phyloP scores from a whole-genome alignment of 2,797 vertebrate genomes.

The Myotis vivesi region DNA sequence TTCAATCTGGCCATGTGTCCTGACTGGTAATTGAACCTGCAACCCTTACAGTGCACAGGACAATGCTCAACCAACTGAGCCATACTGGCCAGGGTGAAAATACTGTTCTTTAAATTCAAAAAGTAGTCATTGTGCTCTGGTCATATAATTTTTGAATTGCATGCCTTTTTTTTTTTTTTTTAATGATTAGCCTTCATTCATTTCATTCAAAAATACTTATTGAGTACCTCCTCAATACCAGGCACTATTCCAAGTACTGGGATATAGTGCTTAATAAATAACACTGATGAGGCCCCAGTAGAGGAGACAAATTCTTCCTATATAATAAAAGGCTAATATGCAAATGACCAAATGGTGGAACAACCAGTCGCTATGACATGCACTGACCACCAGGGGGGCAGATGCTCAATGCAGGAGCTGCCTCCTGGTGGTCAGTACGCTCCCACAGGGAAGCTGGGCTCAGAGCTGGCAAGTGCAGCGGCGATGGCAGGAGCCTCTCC shows the following conservation, averaged over 20 bases:
- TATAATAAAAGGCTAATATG: too few relatives aligned
- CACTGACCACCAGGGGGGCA: too few relatives aligned
- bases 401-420: too few relatives aligned
- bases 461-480: too few relatives aligned
- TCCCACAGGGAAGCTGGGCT: too few relatives aligned
- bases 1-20: neutral
- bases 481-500: too few relatives aligned
- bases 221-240: neutral
- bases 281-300: neutral
- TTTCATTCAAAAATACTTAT: slow-evolving; percentile 34
- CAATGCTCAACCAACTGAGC: neutral
- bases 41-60: neutral
- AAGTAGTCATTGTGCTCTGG: neutral
- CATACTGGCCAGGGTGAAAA: neutral
- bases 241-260: neutral
- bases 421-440: too few relatives aligned
- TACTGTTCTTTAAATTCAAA: slow-evolving; percentile 22
- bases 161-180: neutral
- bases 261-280: neutral
- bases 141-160: neutral
- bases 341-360: too few relatives aligned
- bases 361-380: too few relatives aligned
- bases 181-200: neutral
- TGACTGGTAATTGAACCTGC: neutral
- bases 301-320: neutral